Percentiles rank a stretch among this genome's conserved stretches.
Conservation (phyloP, 1,140 invertebrate species). For the Phocides pigmalion region DNA sequence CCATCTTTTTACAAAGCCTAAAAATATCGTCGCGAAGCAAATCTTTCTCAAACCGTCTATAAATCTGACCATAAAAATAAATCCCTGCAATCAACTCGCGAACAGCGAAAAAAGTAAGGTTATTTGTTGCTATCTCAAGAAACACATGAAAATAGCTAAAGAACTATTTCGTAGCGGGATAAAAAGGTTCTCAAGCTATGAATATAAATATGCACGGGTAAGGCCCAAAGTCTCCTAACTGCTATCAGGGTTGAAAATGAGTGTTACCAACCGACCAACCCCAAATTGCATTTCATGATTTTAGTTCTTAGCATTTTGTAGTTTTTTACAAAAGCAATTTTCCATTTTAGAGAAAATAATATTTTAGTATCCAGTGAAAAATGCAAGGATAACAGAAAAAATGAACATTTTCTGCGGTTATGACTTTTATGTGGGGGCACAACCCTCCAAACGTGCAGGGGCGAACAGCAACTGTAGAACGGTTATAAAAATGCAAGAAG, state of each 20-base stretch:
- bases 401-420: slow-evolving; percentile 8
- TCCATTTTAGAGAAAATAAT: background rate
- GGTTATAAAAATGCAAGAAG: slow-evolving; percentile 76
- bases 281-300: slow-evolving; percentile 2
- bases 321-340: background rate
- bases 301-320: background rate
- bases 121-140: slow-evolving; percentile 73
- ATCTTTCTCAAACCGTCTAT: slow-evolving; percentile 71
- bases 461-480: slow-evolving; percentile 57
- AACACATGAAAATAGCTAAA: slow-evolving; percentile 66
- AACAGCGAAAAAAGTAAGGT: slow-evolving; percentile 78
- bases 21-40: slow-evolving; percentile 60
- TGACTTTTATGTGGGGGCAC: background rate
- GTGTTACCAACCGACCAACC: slow-evolving; percentile 8
- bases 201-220: slow-evolving; percentile 71
- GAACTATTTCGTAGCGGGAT: slow-evolving; percentile 68
- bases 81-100: slow-evolving; percentile 80
- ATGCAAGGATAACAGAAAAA: background rate
- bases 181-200: slow-evolving; percentile 68
- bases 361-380: background rate
- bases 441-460: slow-evolving; percentile 49
- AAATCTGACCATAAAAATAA: slow-evolving; percentile 81
- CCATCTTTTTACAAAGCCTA: slow-evolving; percentile 23
- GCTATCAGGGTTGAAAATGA: slow-evolving; percentile 42
- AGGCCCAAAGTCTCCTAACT: slow-evolving; percentile 53